Percentiles rank a stretch among this genome's conserved stretches.
These are phyloP conservation scores for Hippotragus niger DNA, from an alignment of 2,113 vertebrate genomes.

Conservation along the genomic window DNA sequence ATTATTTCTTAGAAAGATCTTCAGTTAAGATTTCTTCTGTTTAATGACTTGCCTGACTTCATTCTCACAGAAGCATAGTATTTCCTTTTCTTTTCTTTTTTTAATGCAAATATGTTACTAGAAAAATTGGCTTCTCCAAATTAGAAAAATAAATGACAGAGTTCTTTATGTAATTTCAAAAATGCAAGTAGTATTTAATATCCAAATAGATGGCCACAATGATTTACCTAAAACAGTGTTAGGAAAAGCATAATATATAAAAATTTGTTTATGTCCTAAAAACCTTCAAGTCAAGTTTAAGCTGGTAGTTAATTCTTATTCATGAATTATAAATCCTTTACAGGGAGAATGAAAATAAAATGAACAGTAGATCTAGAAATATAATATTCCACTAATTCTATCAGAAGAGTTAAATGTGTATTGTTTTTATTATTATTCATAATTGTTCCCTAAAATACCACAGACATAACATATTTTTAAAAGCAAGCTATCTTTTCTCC, in stretches of 20 bases:
- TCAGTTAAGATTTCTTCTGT: not conserved
- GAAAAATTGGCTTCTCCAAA: constrained; percentile 52
- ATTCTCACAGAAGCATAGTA: not conserved
- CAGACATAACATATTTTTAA: constrained; percentile 24
- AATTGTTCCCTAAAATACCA: constrained; percentile 25
- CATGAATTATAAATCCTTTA: constrained; percentile 46
- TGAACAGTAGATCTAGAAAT: constrained; percentile 17
- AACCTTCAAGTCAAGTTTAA: constrained; percentile 36
- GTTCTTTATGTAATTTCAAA: constrained; percentile 26
- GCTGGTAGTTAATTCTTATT: constrained; percentile 43
- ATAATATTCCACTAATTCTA: constrained; percentile 13
- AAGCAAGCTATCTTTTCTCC: constrained; percentile 15
- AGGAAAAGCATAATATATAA: constrained; percentile 18
- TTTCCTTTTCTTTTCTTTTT: not conserved
- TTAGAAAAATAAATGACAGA: constrained; percentile 27
- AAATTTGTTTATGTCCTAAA: constrained; percentile 38
- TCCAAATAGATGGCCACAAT: not conserved
- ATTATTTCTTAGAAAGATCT: constrained; percentile 34
- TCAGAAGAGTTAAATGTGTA: not conserved
- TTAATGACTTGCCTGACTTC: constrained; percentile 23
- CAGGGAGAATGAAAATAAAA: not conserved
- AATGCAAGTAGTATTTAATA: constrained; percentile 22
- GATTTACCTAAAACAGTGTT: not conserved
- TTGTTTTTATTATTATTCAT: constrained; percentile 45
- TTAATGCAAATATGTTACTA: not conserved